Evolutionary conservation across 2,888 invertebrate species (phyloP), one percentile per base, ranked within the genome.

Genomic region (Zonitis immaculata): DNA sequence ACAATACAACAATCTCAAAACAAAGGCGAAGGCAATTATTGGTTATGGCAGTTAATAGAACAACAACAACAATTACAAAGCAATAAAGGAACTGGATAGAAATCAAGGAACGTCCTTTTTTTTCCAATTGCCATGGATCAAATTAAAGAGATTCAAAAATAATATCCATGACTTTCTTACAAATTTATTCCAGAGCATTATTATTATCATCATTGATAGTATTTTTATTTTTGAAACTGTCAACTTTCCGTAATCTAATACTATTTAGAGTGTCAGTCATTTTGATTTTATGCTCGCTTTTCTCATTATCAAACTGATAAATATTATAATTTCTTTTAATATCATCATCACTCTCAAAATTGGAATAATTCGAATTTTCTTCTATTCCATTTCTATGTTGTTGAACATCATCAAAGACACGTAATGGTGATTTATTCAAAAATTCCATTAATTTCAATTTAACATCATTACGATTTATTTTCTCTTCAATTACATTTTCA

Each of bases 251-350:
- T 22, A 60, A 50, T 49, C 59, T 51, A 20, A 63, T 60, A 22
- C 45, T 44, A 39, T 54, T 51, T 47, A 63, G 58, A 35, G 59
- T 56, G 42, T 54, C 54, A 8, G 45, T 49, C 66, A 54, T 65
- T 64, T 22, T 63, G 54, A 18, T 49, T 14, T 47, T 46, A 25
- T 11, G 43, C 12, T 42, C 11, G 16, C 8, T 6, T 25, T 25
- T 25, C n/a, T n/a, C n/a, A n/a, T n/a, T n/a, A n/a, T n/a, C n/a
- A n/a, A n/a, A n/a, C n/a, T n/a, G n/a, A n/a, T n/a, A n/a, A n/a
- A n/a, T n/a, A n/a, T n/a, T n/a, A n/a, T n/a, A n/a, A n/a, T n/a
- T n/a, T n/a, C n/a, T n/a, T n/a, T n/a, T n/a, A n/a, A n/a, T n/a
- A n/a, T n/a, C n/a, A n/a, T n/a, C n/a, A n/a, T n/a, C n/a, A n/a